Evolutionary conservation across 2,797 vertebrate genomes (phyloP).

Genomic region (Pempheris klunzingeri): DNA sequence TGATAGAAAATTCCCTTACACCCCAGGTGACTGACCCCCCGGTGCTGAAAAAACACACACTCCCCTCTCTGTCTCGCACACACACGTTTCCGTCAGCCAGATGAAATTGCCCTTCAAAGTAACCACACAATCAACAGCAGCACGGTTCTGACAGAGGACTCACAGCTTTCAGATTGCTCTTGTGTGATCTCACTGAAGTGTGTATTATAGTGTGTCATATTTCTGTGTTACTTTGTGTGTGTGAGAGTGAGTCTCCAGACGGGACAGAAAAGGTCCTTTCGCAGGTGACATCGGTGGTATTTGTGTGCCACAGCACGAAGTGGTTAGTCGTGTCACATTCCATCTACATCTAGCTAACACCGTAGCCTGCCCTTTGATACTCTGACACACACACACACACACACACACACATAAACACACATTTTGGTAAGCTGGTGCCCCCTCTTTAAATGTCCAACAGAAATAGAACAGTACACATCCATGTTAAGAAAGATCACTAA

Average conservation of each 20-base stretch:
- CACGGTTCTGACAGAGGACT: slow-evolving; percentile 53
- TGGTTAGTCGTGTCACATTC: slow-evolving; percentile 70
- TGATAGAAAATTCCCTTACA: slow-evolving; percentile 79
- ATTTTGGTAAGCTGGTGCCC: neutral
- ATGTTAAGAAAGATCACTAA: neutral
- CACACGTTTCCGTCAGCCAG: slow-evolving; percentile 71
- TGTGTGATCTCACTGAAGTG: slow-evolving; percentile 31
- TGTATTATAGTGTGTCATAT: slow-evolving; percentile 12
- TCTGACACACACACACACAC: slow-evolving; percentile 34
- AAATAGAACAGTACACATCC: neutral
- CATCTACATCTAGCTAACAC: slow-evolving; percentile 59
- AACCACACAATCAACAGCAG: slow-evolving; percentile 78
- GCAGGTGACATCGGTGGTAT: slow-evolving; percentile 58
- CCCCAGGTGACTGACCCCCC: slow-evolving; percentile 81
- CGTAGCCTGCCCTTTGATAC: slow-evolving; percentile 48
- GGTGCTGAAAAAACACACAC: slow-evolving; percentile 73
- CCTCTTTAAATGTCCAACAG: neutral
- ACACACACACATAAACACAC: slow-evolving; percentile 23
- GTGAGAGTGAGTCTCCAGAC: slow-evolving; percentile 29
- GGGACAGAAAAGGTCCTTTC: slow-evolving; percentile 56
- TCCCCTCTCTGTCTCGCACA: slow-evolving; percentile 25
- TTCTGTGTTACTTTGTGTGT: slow-evolving; percentile 7
- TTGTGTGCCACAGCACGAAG: slow-evolving; percentile 59
- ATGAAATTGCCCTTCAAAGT: slow-evolving; percentile 82
- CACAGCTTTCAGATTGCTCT: slow-evolving; percentile 51